Base-by-base conservation (phyloP, 2,113 vertebrate species). In the Chloebia gouldiae region DNA sequence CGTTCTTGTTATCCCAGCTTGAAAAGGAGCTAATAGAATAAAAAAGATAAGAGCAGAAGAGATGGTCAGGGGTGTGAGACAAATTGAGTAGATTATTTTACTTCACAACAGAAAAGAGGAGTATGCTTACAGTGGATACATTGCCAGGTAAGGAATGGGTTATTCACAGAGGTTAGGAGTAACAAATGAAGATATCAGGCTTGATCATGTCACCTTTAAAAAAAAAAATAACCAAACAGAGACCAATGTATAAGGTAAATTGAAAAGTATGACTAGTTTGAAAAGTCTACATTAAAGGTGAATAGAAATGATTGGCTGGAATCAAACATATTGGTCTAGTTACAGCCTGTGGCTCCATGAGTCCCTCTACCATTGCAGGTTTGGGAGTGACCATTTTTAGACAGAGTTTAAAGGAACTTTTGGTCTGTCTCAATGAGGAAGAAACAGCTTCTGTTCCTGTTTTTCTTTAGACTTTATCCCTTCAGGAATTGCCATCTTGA, bases 121-220 rank as follows among this genome's bases (percentile, higher is more conserved):
- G 10, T 47, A 27, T 33, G 14, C 39, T 54, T 30, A 63, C 94
- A 79, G 35, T 7, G 17, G 35, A 16, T 50, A n/a, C 2, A 0
- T 7, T 71, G 33, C 17, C 54, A n/a, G 0, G 0, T 39, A 69
- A 86, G 37, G 45, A 70, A 23, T 30, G 8, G 8, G 9, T 59
- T 84, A 40, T 75, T 76, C 50, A 49, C n/a, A 64, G 40, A 51
- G 11, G 13, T 23, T 44, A 24, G 7, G 35, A 4, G 4, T 64
- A 49, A 47, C 21, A 42, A 50, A 50, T 61, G 5, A 84, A 68
- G 9, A 10, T 47, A 14, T 25, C 13, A 60, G 37, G 15, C 24
- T 87, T 85, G 25, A 68, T 45, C 44, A 27, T 60, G n/a, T n/a
- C 3, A 4, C 4, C 31, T 60, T 76, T 13, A 27, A 64, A 63